Evolutionary conservation across 37 sponge, comb jelly and placozoan species (phyloP), one percentile per base, ranked within the genome.

Genomic region (Petrosia ficiformis): DNA sequence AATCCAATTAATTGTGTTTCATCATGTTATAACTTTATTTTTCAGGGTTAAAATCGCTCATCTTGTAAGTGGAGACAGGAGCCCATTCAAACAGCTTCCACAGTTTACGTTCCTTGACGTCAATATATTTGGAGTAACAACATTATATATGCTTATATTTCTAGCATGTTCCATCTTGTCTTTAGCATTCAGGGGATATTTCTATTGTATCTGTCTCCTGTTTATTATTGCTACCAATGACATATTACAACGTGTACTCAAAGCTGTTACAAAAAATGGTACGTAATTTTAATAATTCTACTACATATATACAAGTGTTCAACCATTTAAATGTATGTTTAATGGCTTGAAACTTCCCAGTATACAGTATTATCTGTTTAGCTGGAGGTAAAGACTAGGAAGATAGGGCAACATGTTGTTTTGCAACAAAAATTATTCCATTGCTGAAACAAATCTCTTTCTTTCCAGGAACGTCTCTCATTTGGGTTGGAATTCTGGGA

Each of bases 141-240:
- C 81, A 6, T 25, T 80, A 1, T 80, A 71, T 24, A 40, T 61
- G 25, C 28, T 71, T 1, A 37, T 76, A 14, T 81, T 87, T 30
- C 59, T 87, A 32, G 5, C 73, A 39, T 77, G 68, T 22, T 87
- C 88, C 42, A 63, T 82, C 3, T 71, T 87, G 25, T 83, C 88
- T 2, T 67, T 90, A 25, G 57, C 68, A 19, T 87, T 87, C 74
- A 37, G 44, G 21, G 95, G 95, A 44, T 94, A 91, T 81, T 87
- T 94, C 80, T 94, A 88, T 85, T 81, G 80, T 39, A 42, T 91
- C 44, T 90, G 87, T 81, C 79, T 91, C n/a, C 70, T 94, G 19
- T 77, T 77, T 77, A 91, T 91, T 70, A 70, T 89, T 40, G 85
- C 74, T 34, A 85, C 80, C 77, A 89, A 85, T 68, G 85, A 89